Conservation (phyloP, 2,797 vertebrate species). For the Uromys caudimaculatus region DNA sequence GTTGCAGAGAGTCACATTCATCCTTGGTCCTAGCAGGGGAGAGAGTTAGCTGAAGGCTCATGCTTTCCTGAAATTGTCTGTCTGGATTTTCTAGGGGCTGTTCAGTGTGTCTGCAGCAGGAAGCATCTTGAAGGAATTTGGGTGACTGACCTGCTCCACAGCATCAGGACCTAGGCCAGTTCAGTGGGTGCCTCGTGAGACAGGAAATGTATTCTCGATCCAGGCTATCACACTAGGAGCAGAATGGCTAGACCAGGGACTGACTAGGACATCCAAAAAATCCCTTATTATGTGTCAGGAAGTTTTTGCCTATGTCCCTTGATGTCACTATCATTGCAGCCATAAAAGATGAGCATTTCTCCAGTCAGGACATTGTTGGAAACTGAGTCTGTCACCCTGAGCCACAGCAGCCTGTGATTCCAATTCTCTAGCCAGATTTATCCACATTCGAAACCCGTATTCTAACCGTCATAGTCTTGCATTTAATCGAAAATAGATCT, state of each 20-base stretch:
- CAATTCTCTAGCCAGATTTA: neutral
- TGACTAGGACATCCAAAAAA: fast-evolving
- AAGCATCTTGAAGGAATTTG: fast-evolving
- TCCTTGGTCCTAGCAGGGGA: neutral
- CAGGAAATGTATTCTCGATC: fast-evolving
- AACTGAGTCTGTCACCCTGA: neutral
- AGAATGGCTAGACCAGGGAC: neutral
- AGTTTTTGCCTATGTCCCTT: neutral
- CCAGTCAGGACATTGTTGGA: neutral
- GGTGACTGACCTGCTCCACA: neutral
- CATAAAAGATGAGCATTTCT: fast-evolving
- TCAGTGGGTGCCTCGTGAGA: neutral
- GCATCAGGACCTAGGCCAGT: neutral
- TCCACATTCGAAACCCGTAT: neutral
- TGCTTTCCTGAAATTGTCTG: neutral
- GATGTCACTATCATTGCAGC: neutral
- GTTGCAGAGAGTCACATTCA: neutral
- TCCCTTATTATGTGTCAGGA: neutral
- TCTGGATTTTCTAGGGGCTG: neutral
- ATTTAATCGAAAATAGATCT: conserved; percentile 53
- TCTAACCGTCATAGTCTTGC: neutral
- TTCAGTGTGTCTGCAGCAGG: neutral
- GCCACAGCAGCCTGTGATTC: neutral
- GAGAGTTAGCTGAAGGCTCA: neutral
- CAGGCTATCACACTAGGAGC: neutral